phyloP scores from a whole-genome alignment of 1,140 invertebrate genomes.

The Drosophila cardini region DNA sequence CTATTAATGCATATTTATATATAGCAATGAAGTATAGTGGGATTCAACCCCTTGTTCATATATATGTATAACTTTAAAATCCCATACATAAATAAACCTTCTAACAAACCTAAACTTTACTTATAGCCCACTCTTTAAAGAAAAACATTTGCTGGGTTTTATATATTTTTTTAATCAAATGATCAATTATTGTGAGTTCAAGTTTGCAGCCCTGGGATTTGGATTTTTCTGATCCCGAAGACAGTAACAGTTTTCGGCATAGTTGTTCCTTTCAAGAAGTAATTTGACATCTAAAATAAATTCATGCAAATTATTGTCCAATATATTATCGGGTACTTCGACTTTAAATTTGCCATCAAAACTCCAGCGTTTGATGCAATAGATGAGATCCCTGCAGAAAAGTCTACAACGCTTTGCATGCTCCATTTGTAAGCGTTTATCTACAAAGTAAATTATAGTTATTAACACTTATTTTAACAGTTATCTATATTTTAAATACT shows the following conservation, averaged over 20 bases:
- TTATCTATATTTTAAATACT: neutral
- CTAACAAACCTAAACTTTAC: too few species aligned
- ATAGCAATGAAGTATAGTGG: too few species aligned
- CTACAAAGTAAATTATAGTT: neutral
- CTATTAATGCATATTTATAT: too few species aligned
- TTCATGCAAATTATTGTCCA: neutral
- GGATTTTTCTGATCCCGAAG: neutral
- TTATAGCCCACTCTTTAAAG: too few species aligned
- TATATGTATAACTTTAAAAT: too few species aligned
- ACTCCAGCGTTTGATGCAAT: slow-evolving; percentile 6
- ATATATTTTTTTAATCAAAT: neutral
- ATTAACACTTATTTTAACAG: neutral
- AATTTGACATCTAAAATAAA: neutral
- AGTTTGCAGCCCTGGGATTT: neutral
- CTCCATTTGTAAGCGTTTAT: neutral
- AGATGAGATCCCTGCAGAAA: slow-evolving; percentile 11
- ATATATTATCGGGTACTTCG: neutral
- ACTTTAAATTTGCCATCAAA: neutral
- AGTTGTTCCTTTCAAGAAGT: neutral
- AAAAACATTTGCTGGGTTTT: neutral
- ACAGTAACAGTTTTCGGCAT: slow-evolving; percentile 10
- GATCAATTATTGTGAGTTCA: neutral
- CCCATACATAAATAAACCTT: too few species aligned
- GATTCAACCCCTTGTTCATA: too few species aligned
- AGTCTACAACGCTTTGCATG: neutral